A percentile compares a stretch with the other conserved stretches of the same genome.
These are phyloP conservation scores for Papilio polytes DNA, from an alignment of 1,140 invertebrate species.

Conservation along the genomic window DNA sequence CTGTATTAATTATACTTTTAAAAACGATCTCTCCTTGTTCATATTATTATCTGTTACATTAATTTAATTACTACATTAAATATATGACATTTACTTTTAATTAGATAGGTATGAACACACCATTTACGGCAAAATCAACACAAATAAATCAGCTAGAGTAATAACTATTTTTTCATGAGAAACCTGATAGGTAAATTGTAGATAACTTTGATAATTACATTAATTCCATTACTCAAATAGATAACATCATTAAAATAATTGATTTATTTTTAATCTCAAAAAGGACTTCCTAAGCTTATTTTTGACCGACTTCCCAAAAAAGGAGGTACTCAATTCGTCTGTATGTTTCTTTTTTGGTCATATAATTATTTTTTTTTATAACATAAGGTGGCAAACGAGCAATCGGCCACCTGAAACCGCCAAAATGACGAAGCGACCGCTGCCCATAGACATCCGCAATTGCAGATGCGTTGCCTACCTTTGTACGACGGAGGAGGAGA, in stretches of 20 bases:
- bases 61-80: not conserved
- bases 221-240: not conserved
- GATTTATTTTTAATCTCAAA: not conserved
- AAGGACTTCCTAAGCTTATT: not conserved
- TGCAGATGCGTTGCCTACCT: too few relatives aligned
- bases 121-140: not conserved
- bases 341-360: too few relatives aligned
- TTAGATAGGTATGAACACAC: not conserved
- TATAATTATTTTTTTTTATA: too few relatives aligned
- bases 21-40: not conserved
- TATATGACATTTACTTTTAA: not conserved
- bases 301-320: too few relatives aligned
- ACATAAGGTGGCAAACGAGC: too few relatives aligned
- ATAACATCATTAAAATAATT: conserved; percentile 9
- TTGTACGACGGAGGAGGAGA: too few relatives aligned
- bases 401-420: too few relatives aligned
- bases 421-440: too few relatives aligned
- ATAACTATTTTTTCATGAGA: not conserved
- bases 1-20: not conserved
- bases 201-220: not conserved
- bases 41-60: too few relatives aligned
- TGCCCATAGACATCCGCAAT: too few relatives aligned
- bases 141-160: not conserved
- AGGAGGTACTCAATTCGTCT: too few relatives aligned
- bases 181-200: not conserved